Evolutionary conservation across 2,113 vertebrate genomes (phyloP).

Genomic region (Gasterosteus aculeatus): DNA sequence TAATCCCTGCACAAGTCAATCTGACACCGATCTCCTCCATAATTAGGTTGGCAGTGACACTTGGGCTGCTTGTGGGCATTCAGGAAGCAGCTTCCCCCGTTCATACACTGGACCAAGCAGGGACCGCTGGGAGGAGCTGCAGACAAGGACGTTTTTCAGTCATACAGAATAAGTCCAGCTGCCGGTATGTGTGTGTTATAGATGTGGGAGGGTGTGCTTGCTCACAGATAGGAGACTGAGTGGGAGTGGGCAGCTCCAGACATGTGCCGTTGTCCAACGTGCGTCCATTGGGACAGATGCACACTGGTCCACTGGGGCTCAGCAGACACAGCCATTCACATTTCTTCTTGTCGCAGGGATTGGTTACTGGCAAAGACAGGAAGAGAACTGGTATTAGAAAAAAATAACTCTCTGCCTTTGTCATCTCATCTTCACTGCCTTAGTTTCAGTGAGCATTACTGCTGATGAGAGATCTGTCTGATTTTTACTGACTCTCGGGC

Average conservation of each 20-base stretch:
- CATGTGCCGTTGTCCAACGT: conserved; percentile 94
- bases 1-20: conserved; percentile 92
- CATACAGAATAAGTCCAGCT: neutral
- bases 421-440: too few species aligned
- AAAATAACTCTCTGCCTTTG: neutral
- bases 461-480: neutral
- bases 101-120: conserved; percentile 88
- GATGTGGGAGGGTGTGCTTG: neutral
- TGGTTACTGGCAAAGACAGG: conserved; percentile 83
- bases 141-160: neutral
- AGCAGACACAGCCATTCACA: conserved; percentile 98
- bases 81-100: conserved; percentile 95
- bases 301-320: conserved; percentile 95
- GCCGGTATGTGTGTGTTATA: neutral
- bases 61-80: conserved; percentile 94
- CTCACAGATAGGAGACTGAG: conserved; percentile 83
- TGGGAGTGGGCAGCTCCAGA: conserved; percentile 87
- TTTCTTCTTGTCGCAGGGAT: conserved; percentile 97
- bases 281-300: conserved; percentile 93
- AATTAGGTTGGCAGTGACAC: conserved; percentile 95
- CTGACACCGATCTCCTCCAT: conserved; percentile 91
- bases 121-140: conserved; percentile 86
- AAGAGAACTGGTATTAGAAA: neutral
- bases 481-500: conserved; percentile 86
- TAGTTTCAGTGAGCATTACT: neutral